Conservation (phyloP, 2,888 invertebrate species). For the Allophyes oxyacanthae region DNA sequence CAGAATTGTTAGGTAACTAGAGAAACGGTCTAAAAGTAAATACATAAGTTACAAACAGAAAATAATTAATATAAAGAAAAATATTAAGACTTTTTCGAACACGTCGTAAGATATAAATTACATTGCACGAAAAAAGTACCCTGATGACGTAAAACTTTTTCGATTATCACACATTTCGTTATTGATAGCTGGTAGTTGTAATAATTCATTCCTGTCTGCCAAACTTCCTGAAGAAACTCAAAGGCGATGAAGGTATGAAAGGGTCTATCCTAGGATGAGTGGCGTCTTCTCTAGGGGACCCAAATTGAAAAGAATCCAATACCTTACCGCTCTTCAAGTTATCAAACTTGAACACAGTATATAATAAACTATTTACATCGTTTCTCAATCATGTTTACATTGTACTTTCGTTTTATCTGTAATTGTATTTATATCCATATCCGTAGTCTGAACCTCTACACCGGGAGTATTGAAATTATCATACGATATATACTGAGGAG, state of each 20-base stretch:
- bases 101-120: constrained; percentile 46
- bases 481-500: constrained; percentile 95
- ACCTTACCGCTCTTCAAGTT: constrained; percentile 59
- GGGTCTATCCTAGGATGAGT: constrained; percentile 69
- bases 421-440: constrained; percentile 85
- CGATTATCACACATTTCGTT: constrained; percentile 81
- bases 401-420: constrained; percentile 80
- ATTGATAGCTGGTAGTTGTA: constrained; percentile 78
- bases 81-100: constrained; percentile 11
- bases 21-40: constrained; percentile 14
- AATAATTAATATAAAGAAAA: constrained; percentile 27
- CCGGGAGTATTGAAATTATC: constrained; percentile 82
- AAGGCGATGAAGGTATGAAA: constrained; percentile 73
- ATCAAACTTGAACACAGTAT: constrained; percentile 40
- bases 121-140: constrained; percentile 59
- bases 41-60: constrained; percentile 15
- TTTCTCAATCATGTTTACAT: constrained; percentile 69
- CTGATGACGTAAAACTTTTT: constrained; percentile 74
- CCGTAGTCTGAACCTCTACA: constrained; percentile 80
- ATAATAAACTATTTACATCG: constrained; percentile 51
- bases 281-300: constrained; percentile 71
- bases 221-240: constrained; percentile 74
- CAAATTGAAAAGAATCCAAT: constrained; percentile 67
- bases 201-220: constrained; percentile 79
- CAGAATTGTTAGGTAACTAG: constrained; percentile 17